Conservation (phyloP, 1,140 invertebrate genomes). For the Sycophila sp. region DNA sequence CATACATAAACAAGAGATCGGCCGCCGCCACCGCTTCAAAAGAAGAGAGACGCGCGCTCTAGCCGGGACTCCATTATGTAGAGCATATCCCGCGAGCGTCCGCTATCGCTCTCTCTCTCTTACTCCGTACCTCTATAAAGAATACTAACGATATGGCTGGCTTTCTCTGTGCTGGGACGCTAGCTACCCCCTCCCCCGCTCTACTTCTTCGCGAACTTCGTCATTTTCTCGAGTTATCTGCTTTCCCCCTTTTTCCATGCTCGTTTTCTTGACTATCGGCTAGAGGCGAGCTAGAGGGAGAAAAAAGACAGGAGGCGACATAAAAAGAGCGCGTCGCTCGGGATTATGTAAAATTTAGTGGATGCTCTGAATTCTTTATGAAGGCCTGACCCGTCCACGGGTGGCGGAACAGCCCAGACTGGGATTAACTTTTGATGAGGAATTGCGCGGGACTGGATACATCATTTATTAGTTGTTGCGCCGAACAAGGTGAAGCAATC, state of each 20-base stretch:
- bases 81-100: slow-evolving; percentile 61
- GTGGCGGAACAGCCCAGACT: neutral
- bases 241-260: neutral
- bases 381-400: neutral
- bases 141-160: slow-evolving; percentile 66
- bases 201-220: neutral
- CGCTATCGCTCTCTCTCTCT: neutral
- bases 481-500: neutral
- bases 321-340: neutral
- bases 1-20: slow-evolving; percentile 68
- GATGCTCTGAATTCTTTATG: neutral
- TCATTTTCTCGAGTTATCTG: slow-evolving; percentile 8
- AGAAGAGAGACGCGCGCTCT: slow-evolving; percentile 56
- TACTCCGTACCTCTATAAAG: slow-evolving; percentile 59
- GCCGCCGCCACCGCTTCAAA: slow-evolving; percentile 58
- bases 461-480: neutral
- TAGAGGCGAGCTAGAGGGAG: no score
- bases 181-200: slow-evolving; percentile 24
- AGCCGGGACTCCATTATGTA: slow-evolving; percentile 63
- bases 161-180: slow-evolving; percentile 45
- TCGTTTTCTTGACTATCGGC: neutral
- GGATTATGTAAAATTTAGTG: slow-evolving; percentile 14
- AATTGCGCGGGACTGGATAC: no score
- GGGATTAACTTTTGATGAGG: neutral
- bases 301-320: neutral